These are phyloP conservation scores for Procambarus virginalis DNA, from an alignment of 1,140 invertebrate genomes.

Conservation along the genomic window DNA sequence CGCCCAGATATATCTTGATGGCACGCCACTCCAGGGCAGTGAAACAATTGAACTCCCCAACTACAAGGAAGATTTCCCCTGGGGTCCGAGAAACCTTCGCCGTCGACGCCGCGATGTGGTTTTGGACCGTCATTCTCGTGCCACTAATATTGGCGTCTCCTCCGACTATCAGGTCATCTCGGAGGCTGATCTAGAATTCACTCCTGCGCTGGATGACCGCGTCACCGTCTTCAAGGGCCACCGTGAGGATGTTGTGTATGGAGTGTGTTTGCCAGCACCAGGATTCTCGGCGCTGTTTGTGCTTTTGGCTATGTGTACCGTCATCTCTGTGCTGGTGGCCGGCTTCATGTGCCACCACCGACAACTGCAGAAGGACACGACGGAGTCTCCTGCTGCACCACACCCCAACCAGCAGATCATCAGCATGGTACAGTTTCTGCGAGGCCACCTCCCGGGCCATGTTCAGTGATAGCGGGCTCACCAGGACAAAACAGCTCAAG, in stretches of 20 bases:
- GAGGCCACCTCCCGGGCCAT: slow-evolving; percentile 60
- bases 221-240: slow-evolving; percentile 86
- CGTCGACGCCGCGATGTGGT: slow-evolving; percentile 79
- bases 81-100: slow-evolving; percentile 70
- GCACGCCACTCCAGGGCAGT: slow-evolving; percentile 19
- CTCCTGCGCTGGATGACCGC: slow-evolving; percentile 80
- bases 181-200: slow-evolving; percentile 92
- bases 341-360: slow-evolving; percentile 72
- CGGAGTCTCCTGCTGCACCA: slow-evolving; percentile 67
- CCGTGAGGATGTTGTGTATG: slow-evolving; percentile 87
- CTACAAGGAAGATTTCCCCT: slow-evolving; percentile 63
- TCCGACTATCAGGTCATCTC: slow-evolving; percentile 94
- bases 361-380: slow-evolving; percentile 71
- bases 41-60: slow-evolving; percentile 61
- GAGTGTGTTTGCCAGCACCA: slow-evolving; percentile 90
- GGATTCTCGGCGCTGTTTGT: slow-evolving; percentile 92
- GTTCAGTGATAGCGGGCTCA: slow-evolving; percentile 20
- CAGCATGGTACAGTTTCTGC: slow-evolving; percentile 69
- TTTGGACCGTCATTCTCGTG: slow-evolving; percentile 82
- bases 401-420: slow-evolving; percentile 57
- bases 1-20: slow-evolving; percentile 51
- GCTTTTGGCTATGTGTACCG: slow-evolving; percentile 87
- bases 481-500: neutral
- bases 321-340: slow-evolving; percentile 77
- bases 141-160: slow-evolving; percentile 88